These are phyloP conservation scores for Synanthedon tipuliformis DNA, from an alignment of 2,888 invertebrate species.

Conservation along the genomic window DNA sequence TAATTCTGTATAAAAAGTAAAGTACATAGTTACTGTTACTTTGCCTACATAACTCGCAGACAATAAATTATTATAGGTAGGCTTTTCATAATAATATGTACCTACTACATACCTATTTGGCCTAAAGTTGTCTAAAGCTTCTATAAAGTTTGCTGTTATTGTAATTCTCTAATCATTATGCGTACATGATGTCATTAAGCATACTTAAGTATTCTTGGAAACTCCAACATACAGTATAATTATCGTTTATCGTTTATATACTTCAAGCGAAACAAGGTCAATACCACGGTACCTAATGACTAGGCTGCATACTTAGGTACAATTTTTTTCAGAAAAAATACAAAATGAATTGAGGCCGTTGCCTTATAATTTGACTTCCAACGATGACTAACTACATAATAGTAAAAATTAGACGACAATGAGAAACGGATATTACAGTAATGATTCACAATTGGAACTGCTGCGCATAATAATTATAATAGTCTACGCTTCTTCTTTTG, in stretches of 20 bases:
- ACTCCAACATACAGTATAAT: constrained; percentile 9
- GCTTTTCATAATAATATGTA: too few species aligned
- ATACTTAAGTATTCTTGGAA: too few species aligned
- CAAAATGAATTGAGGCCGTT: constrained; percentile 28
- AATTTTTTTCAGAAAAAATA: constrained; percentile 3
- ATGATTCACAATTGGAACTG: constrained; percentile 19
- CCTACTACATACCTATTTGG: too few species aligned
- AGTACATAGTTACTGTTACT: too few species aligned
- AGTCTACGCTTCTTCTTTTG: constrained; percentile 5
- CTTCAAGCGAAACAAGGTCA: constrained; percentile 13
- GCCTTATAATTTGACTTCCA: constrained; percentile 13
- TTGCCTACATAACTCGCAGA: too few species aligned
- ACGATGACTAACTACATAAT: constrained; percentile 7
- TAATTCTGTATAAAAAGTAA: too few species aligned
- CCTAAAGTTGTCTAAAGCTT: too few species aligned
- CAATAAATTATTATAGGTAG: too few species aligned
- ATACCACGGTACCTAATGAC: constrained; percentile 11
- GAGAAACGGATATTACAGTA: constrained; percentile 29
- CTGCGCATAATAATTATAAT: constrained; percentile 11
- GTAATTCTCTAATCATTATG: too few species aligned
- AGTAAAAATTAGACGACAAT: constrained; percentile 24
- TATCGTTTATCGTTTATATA: constrained; percentile 17
- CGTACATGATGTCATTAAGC: too few species aligned
- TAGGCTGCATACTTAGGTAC: background rate
- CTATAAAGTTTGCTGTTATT: too few species aligned